A percentile compares a stretch with the other conserved stretches of the same genome.
phyloP scores from a whole-genome alignment of 2,797 vertebrate genomes.

The Anguilla obscura region DNA sequence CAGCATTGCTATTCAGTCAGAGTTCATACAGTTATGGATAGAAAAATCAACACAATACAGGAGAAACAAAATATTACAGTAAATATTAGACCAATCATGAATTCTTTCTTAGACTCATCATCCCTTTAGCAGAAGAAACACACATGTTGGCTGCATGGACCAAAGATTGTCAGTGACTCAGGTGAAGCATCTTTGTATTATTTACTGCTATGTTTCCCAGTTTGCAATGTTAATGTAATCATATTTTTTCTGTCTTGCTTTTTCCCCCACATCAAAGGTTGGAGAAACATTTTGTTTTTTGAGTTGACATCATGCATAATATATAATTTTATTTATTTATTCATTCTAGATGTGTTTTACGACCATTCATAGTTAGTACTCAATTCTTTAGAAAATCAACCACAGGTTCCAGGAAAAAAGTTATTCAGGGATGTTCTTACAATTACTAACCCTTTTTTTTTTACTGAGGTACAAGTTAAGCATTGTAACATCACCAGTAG shows the following conservation, averaged over 20 bases:
- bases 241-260: background rate
- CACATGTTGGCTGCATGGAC: background rate
- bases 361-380: background rate
- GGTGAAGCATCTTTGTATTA: background rate
- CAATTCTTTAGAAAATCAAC: background rate
- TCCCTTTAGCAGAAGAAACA: background rate
- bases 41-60: background rate
- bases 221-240: background rate
- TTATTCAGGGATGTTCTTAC: background rate
- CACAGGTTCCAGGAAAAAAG: slow-evolving; percentile 22
- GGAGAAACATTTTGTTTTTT: background rate
- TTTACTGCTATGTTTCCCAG: background rate
- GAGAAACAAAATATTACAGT: background rate
- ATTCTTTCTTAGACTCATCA: background rate
- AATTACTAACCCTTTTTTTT: background rate
- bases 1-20: background rate
- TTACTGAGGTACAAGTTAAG: background rate
- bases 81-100: background rate
- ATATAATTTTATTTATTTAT: too few species aligned
- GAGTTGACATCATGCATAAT: background rate
- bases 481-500: background rate
- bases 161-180: background rate
- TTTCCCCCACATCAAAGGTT: background rate
- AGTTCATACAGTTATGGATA: background rate
- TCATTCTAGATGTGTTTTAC: background rate